Percentiles rank a stretch among this genome's conserved stretches.
These are phyloP conservation scores for Calliphora vomitoria DNA, from an alignment of 2,888 invertebrate species.

Conservation along the genomic window DNA sequence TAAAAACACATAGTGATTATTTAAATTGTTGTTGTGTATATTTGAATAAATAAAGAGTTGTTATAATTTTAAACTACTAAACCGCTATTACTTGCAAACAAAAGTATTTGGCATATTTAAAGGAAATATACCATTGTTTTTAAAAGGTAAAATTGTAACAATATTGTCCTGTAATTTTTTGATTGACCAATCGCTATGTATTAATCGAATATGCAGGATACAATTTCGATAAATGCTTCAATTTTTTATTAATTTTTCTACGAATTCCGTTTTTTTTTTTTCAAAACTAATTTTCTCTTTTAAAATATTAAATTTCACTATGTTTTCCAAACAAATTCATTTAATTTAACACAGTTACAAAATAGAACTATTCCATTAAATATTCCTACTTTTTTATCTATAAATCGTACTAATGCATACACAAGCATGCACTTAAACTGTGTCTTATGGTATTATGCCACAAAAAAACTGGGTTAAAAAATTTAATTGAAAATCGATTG, in stretches of 20 bases:
- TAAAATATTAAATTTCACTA: not conserved
- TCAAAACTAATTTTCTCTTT: not conserved
- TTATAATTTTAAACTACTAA: no score
- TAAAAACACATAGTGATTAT: no score
- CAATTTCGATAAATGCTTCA: no score
- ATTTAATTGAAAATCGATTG: conserved; percentile 74
- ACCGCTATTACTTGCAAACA: no score
- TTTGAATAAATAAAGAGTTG: no score
- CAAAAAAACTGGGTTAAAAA: conserved; percentile 69
- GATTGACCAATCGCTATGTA: no score
- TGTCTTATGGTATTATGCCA: not conserved
- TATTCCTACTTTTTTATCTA: conserved; percentile 12
- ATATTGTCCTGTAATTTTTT: no score
- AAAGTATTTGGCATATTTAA: no score
- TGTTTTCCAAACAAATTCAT: not conserved
- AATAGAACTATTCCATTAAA: conserved; percentile 9
- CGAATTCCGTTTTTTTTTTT: not conserved
- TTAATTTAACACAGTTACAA: not conserved
- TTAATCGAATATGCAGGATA: no score
- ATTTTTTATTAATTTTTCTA: not conserved
- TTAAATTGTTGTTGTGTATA: no score
- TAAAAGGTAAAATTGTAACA: no score
- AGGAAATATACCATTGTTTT: no score
- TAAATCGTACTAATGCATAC: conserved; percentile 34
- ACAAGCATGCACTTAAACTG: not conserved